A percentile compares a stretch with the other conserved stretches of the same genome.
phyloP scores from a whole-genome alignment of 2,888 invertebrate species.

The Parnassius apollo region DNA sequence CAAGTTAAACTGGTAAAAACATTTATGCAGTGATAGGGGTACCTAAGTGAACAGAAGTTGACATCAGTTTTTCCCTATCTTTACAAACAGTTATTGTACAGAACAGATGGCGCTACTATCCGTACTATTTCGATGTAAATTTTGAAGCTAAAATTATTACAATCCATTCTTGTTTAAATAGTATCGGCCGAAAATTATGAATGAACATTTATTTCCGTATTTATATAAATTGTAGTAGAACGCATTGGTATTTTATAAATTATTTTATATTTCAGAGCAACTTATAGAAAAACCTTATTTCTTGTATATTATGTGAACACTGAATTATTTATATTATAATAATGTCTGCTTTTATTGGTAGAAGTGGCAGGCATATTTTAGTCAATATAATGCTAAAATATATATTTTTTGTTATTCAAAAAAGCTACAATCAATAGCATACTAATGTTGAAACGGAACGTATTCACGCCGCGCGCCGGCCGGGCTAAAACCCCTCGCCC shows the following conservation, averaged over 20 bases:
- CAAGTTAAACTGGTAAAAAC: slow-evolving; percentile 46
- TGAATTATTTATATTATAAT: no score
- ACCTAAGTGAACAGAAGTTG: slow-evolving; percentile 40
- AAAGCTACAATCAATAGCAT: slow-evolving; percentile 36
- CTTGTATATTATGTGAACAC: no score
- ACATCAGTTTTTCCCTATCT: slow-evolving; percentile 52
- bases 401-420: slow-evolving; percentile 25
- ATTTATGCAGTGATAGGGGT: slow-evolving; percentile 69
- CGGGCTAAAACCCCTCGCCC: slow-evolving; percentile 67
- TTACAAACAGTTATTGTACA: slow-evolving; percentile 15
- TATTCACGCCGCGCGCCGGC: slow-evolving; percentile 55
- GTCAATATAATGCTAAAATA: neutral
- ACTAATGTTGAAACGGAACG: slow-evolving; percentile 56
- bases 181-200: no score
- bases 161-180: neutral
- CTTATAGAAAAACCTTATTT: no score
- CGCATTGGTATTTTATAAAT: no score
- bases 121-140: neutral
- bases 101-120: slow-evolving; percentile 22
- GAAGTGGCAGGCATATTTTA: no score
- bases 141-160: neutral
- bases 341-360: no score
- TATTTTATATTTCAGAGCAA: no score
- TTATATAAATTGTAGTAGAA: no score
- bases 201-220: no score